Conservation (phyloP, 2,888 invertebrate genomes). For the Leucoma salicis region DNA sequence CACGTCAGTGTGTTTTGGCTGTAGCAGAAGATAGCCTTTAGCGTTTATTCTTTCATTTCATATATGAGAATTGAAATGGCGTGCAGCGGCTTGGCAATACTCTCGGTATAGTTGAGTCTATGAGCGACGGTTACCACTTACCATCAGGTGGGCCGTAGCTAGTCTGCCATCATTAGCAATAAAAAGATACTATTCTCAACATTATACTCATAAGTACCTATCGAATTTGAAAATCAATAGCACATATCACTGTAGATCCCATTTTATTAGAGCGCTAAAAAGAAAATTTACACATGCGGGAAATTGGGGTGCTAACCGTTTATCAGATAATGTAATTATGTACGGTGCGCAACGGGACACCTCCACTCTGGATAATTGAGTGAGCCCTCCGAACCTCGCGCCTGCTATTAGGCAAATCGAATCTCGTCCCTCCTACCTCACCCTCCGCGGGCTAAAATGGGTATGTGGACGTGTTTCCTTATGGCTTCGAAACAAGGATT, state of each 20-base stretch:
- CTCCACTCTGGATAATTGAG: slow-evolving; percentile 79
- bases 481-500: slow-evolving; percentile 75
- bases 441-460: slow-evolving; percentile 36
- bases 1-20: too few relatives aligned
- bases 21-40: too few relatives aligned
- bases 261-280: slow-evolving; percentile 36
- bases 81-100: too few relatives aligned
- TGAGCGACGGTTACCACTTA: too few relatives aligned
- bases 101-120: too few relatives aligned
- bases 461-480: slow-evolving; percentile 58
- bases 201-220: too few relatives aligned
- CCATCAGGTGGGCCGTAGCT: too few relatives aligned
- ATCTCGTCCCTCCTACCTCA: slow-evolving; percentile 56
- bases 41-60: too few relatives aligned
- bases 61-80: too few relatives aligned
- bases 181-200: too few relatives aligned
- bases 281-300: slow-evolving; percentile 41
- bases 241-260: slow-evolving; percentile 20
- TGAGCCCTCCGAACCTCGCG: slow-evolving; percentile 58
- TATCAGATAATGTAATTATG: slow-evolving; percentile 81
- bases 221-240: slow-evolving; percentile 22
- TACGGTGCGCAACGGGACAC: slow-evolving; percentile 71
- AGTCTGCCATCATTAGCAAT: too few relatives aligned
- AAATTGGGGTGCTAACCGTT: slow-evolving; percentile 51
- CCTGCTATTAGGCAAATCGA: slow-evolving; percentile 81